These are phyloP conservation scores for Drosophila oshimai DNA, from an alignment of 1,140 invertebrate genomes.

Conservation along the genomic window DNA sequence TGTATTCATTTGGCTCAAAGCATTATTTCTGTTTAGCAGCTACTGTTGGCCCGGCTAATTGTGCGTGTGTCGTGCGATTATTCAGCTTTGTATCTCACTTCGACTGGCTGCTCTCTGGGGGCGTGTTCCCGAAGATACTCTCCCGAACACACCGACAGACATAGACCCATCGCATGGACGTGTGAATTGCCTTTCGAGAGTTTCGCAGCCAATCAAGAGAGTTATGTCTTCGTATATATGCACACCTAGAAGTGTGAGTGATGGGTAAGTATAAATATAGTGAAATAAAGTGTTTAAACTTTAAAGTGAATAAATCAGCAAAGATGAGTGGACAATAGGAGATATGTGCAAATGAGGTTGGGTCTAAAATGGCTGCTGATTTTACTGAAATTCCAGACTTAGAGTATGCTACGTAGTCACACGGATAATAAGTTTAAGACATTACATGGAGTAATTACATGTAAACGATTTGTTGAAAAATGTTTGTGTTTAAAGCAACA, in stretches of 20 bases:
- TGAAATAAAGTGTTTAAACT: constrained; percentile 31
- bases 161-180: constrained; percentile 28
- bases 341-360: constrained; percentile 11
- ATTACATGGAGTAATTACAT: too few relatives aligned
- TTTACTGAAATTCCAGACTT: not conserved
- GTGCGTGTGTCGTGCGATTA: constrained; percentile 65
- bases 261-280: constrained; percentile 11
- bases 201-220: constrained; percentile 47
- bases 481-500: too few relatives aligned
- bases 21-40: constrained; percentile 26
- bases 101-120: constrained; percentile 62
- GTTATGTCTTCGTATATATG: constrained; percentile 24
- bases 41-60: constrained; percentile 51
- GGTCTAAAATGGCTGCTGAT: constrained; percentile 7
- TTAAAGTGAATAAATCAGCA: constrained; percentile 28
- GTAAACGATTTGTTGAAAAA: too few relatives aligned
- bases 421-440: too few relatives aligned
- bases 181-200: constrained; percentile 46
- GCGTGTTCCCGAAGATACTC: constrained; percentile 56
- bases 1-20: constrained; percentile 41
- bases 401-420: not conserved
- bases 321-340: constrained; percentile 1
- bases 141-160: constrained; percentile 25
- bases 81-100: constrained; percentile 70
- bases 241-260: constrained; percentile 3